These are phyloP conservation scores for Idaea aversata DNA, from an alignment of 2,888 invertebrate genomes.

Conservation along the genomic window DNA sequence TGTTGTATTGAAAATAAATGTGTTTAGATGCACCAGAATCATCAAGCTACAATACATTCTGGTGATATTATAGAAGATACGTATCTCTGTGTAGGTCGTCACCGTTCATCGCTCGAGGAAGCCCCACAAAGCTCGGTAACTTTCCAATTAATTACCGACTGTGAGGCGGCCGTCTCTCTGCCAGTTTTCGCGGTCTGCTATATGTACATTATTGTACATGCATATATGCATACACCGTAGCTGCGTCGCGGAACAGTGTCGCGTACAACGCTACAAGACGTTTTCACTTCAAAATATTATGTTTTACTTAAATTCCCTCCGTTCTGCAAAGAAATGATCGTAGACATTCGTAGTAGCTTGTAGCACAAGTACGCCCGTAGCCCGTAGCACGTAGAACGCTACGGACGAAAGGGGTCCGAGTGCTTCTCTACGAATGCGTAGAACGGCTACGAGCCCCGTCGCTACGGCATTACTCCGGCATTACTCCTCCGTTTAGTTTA, in stretches of 20 bases:
- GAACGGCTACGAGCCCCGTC: neutral
- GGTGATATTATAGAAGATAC: neutral
- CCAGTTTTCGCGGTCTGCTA: no score
- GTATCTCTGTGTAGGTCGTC: neutral
- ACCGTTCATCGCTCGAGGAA: neutral
- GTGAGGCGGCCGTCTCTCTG: neutral
- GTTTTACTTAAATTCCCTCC: no score
- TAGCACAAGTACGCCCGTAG: constrained; percentile 10
- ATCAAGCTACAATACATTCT: neutral
- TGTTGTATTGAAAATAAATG: no score
- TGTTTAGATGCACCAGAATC: no score
- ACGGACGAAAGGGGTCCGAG: neutral
- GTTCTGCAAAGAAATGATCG: no score
- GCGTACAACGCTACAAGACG: no score
- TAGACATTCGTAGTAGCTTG: constrained; percentile 11
- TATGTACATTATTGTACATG: no score
- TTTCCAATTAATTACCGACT: neutral
- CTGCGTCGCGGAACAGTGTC: no score
- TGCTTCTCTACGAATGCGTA: no score
- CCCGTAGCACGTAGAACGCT: neutral
- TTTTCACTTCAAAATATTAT: no score
- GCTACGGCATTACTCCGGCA: neutral
- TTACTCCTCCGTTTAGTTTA: no score
- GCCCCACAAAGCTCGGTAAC: neutral
- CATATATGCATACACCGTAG: no score